Evolutionary conservation across 2,113 vertebrate species (phyloP).

Genomic region (Chrysochloris asiatica): DNA sequence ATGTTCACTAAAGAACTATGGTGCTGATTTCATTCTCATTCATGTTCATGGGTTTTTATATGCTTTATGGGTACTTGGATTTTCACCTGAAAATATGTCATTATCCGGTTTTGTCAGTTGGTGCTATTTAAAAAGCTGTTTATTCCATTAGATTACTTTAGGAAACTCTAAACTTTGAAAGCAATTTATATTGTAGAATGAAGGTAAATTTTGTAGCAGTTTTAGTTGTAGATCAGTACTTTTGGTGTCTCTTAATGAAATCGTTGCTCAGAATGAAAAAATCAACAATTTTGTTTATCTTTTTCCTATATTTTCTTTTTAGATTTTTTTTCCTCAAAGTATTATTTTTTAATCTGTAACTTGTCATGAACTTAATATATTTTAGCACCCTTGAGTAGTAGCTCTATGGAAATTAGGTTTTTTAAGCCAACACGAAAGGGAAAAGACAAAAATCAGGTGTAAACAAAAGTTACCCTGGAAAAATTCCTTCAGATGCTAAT

Average conservation of each 20-base stretch:
- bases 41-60: background rate
- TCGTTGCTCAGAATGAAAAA: background rate
- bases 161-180: background rate
- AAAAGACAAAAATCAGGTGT: background rate
- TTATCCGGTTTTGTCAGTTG: constrained; percentile 13
- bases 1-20: background rate
- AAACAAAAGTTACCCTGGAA: constrained; percentile 17
- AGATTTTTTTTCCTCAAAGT: background rate
- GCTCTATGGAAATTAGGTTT: background rate
- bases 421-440: constrained; percentile 14
- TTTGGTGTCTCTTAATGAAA: background rate
- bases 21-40: background rate
- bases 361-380: background rate
- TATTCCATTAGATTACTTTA: constrained; percentile 25
- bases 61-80: background rate
- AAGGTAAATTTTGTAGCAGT: background rate
- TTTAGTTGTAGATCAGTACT: background rate
- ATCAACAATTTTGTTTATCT: constrained; percentile 11
- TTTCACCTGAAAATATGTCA: background rate
- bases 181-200: constrained; percentile 27
- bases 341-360: constrained; percentile 23
- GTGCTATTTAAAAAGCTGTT: background rate
- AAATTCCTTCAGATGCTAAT: background rate
- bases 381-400: background rate
- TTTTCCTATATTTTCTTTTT: background rate